Base-by-base conservation (phyloP, 2,797 vertebrate genomes). In the Chaunax sp. region DNA sequence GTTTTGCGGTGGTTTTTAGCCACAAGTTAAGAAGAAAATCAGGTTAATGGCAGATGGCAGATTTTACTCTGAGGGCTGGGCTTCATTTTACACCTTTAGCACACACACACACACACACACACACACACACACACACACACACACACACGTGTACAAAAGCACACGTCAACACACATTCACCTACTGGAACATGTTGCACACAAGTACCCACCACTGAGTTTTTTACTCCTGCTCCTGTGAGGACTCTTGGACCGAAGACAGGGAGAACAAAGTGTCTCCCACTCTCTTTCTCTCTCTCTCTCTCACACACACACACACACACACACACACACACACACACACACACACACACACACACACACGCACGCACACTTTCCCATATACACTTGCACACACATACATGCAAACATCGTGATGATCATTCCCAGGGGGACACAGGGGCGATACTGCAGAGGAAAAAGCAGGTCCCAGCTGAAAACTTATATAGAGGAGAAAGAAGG, bases 391-490 rank as follows among this genome's bases (percentile, higher is more conserved):
- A 64, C 46, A 62, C 59, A 71, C 54, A 67, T 41, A 60, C 67
- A 49, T 55, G 40, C 44, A 73, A 46, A 69, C 45, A 66, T 16
- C 0, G 41, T 43, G 69, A 78, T 73, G 72, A 66, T 62, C 43
- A 55, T 62, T 57, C 82, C 79, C 64, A 56, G 49, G 64, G 73
- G 84, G 53, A 59, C 50, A 53, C 53, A 53, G 28, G 71, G 73
- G 75, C 63, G 73, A 33, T 16, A 73, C 66, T 80, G 69, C 54
- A 75, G 69, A 82, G 69, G 66, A 79, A 77, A 67, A 83, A 78
- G n/a, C 59, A 58, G 53, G 73, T 86, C 85, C 83, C 80, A 69
- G 62, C 67, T 76, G 77, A 80, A 83, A 87, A 80, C 64, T 64
- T 77, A 67, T 64, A 0, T 14, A 74, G 51, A 64, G 85, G 77